Evolutionary conservation across 2,113 vertebrate species (phyloP), one percentile per base, ranked within the genome.

Genomic region (Malurus melanocephalus): DNA sequence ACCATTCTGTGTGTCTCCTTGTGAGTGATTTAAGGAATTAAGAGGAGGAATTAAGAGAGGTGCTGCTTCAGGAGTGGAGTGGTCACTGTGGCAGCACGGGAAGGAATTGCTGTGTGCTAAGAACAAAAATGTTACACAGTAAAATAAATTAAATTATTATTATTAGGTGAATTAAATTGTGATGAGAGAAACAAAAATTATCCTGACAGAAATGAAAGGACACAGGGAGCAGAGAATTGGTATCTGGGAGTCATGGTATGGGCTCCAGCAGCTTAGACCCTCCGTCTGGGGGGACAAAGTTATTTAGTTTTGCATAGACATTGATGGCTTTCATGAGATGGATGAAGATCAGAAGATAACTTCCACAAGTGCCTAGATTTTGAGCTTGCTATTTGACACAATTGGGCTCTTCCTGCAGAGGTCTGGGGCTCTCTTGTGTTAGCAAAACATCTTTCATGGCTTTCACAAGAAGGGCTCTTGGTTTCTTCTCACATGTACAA

Each of bases 231-330:
- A 52, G 33, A 35, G 26, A 43, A 11, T 4, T 69, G 57, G 10
- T 21, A 24, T 46, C 4, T 8, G 5, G 51, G 30, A 7, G 1
- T 65, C 61, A 7, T 0, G 0, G 2, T 65, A 2, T 12, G 9
- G n/a, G 27, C 28, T 59, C 11, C 16, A 48, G 14, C 35, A 80
- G 38, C 16, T 17, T 17, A 20, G 0, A 16, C 13, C 12, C 48
- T 77, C 22, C 42, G 0, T 71, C 80, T 24, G 43, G 30, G 15
- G 71, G 56, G 22, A 30, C 5, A 51, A 48, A 60, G 11, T 2
- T 55, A 19, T 35, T 66, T 66, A 4, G 20, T 55, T 82, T 53
- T 40, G 53, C 51, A 32, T 7, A 43, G 16, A 5, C 15, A 6
- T 43, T 51, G 22, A 11, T 69, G 28, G 21, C 18, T 82, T 66